These are phyloP conservation scores for Phortica variegata DNA, from an alignment of 1,140 invertebrate species.

Conservation along the genomic window DNA sequence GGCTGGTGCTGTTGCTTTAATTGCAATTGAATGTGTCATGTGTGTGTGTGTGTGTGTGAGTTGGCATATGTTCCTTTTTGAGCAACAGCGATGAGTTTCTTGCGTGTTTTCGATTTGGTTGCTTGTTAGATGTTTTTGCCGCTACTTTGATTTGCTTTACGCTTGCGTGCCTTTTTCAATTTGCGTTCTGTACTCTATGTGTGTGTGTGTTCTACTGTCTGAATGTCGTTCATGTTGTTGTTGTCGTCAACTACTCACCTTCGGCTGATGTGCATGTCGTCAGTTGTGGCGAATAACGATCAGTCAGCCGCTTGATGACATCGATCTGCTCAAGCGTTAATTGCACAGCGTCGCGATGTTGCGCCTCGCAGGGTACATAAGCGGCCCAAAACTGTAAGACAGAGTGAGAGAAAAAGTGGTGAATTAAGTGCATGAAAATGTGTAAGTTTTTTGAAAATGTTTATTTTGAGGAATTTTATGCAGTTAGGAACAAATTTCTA, in stretches of 20 bases:
- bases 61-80: too few species aligned
- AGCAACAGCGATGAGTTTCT: too few species aligned
- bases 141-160: too few species aligned
- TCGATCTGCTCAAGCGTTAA: slow-evolving; percentile 81
- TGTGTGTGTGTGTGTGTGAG: too few species aligned
- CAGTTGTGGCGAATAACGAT: slow-evolving; percentile 67
- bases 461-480: too few species aligned
- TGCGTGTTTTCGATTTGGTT: too few species aligned
- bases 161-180: not conserved
- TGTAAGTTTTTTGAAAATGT: too few species aligned
- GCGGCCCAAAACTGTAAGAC: slow-evolving; percentile 81
- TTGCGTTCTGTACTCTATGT: not conserved
- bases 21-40: too few species aligned
- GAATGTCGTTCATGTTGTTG: not conserved
- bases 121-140: too few species aligned
- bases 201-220: not conserved
- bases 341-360: slow-evolving; percentile 78
- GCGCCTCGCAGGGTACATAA: slow-evolving; percentile 81
- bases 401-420: not conserved
- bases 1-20: too few species aligned
- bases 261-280: slow-evolving; percentile 69
- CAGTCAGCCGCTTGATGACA: slow-evolving; percentile 73
- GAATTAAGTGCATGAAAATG: too few species aligned
- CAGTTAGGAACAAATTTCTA: too few species aligned
- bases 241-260: slow-evolving; percentile 59